phyloP scores from a whole-genome alignment of 2,797 vertebrate genomes.

The Sebastes dallii region DNA sequence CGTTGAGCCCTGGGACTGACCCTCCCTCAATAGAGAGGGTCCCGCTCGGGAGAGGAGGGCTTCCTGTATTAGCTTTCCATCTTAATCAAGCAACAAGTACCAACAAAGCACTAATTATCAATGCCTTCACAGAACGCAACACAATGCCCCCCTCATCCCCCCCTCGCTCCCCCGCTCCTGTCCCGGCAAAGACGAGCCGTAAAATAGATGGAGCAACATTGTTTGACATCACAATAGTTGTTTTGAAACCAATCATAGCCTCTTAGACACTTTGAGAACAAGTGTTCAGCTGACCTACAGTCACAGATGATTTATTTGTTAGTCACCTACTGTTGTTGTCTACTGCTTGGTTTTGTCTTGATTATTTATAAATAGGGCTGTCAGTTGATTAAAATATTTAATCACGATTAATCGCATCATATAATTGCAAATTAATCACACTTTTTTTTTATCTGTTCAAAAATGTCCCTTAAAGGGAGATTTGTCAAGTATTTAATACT shows the following conservation, averaged over 20 bases:
- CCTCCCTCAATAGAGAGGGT: slow-evolving; percentile 83
- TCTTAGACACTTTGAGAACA: slow-evolving; percentile 3
- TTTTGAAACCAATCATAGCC: slow-evolving; percentile 51
- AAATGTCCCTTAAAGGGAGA: too few relatives aligned
- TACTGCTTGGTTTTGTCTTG: background rate
- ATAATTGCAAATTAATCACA: too few relatives aligned
- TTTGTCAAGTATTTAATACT: too few relatives aligned
- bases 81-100: slow-evolving; percentile 86
- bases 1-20: slow-evolving; percentile 85
- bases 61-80: slow-evolving; percentile 86
- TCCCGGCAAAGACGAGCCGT: slow-evolving; percentile 55
- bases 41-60: slow-evolving; percentile 77
- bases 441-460: too few relatives aligned
- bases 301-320: slow-evolving; percentile 4
- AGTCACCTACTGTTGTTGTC: background rate
- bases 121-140: slow-evolving; percentile 74
- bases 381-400: too few relatives aligned
- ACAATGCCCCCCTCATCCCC: slow-evolving; percentile 43
- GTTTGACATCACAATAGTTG: slow-evolving; percentile 62
- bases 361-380: background rate
- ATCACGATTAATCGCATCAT: too few relatives aligned
- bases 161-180: slow-evolving; percentile 20
- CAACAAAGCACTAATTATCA: slow-evolving; percentile 87
- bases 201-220: slow-evolving; percentile 72
- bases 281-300: background rate